Percentiles rank a stretch among this genome's conserved stretches.
phyloP scores from a whole-genome alignment of 2,888 invertebrate genomes.

The Drosophila algonquin region DNA sequence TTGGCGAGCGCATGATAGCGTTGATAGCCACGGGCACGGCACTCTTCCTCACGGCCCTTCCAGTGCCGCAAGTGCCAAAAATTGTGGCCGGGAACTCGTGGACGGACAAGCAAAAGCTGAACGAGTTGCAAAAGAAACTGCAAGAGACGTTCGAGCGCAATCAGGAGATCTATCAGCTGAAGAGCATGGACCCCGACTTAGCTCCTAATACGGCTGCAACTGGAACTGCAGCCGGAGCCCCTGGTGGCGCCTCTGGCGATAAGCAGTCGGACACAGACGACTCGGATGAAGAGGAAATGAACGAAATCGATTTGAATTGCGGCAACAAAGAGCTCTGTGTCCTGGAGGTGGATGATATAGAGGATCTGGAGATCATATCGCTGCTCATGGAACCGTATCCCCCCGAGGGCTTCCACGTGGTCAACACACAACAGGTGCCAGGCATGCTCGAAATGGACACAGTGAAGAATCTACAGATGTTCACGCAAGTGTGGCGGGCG shows the following conservation, averaged over 20 bases:
- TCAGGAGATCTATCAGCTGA: constrained; percentile 88
- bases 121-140: constrained; percentile 89
- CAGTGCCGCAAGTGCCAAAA: constrained; percentile 89
- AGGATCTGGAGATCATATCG: constrained; percentile 91
- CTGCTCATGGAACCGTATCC: constrained; percentile 90
- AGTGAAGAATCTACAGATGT: constrained; percentile 91
- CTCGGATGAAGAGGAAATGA: constrained; percentile 88
- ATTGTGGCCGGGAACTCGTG: constrained; percentile 88
- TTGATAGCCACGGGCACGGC: constrained; percentile 96
- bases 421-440: constrained; percentile 91
- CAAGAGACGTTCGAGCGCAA: constrained; percentile 89
- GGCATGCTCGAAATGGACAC: constrained; percentile 88
- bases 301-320: constrained; percentile 88
- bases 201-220: constrained; percentile 24
- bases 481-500: constrained; percentile 91
- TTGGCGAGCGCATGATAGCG: constrained; percentile 94
- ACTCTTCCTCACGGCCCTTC: constrained; percentile 90
- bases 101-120: constrained; percentile 87
- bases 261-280: constrained; percentile 86
- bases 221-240: background rate
- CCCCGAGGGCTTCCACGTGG: constrained; percentile 91
- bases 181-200: constrained; percentile 84
- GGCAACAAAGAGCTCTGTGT: constrained; percentile 93
- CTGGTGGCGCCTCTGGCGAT: constrained; percentile 42
- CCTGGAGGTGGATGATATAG: constrained; percentile 92